Evolutionary conservation across 2,797 vertebrate genomes (phyloP).

Genomic region (Notolabrus celidotus): DNA sequence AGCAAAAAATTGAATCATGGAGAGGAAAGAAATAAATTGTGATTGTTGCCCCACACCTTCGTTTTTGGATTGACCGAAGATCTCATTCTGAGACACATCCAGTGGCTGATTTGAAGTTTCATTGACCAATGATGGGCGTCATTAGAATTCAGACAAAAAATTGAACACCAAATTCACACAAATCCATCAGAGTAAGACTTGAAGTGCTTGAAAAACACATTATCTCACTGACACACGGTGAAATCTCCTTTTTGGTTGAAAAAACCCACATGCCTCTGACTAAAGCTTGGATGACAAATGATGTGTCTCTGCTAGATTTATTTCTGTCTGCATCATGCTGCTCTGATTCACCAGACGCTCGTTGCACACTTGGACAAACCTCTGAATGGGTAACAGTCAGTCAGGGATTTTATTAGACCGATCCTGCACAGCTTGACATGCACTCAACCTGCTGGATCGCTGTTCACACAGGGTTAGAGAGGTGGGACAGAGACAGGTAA

Average conservation of each 20-base stretch:
- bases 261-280: not conserved
- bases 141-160: slow-evolving; percentile 5
- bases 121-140: no score
- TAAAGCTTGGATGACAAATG: slow-evolving; percentile 2
- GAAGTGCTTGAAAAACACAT: not conserved
- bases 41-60: no score
- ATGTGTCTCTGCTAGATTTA: slow-evolving; percentile 1
- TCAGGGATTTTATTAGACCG: slow-evolving; percentile 11
- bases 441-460: not conserved
- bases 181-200: not conserved
- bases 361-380: not conserved
- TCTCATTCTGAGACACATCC: no score
- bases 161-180: not conserved
- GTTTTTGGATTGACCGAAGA: no score
- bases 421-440: slow-evolving; percentile 2
- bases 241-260: not conserved
- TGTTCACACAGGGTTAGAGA: not conserved
- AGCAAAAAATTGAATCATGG: no score
- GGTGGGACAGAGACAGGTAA: not conserved
- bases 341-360: not conserved
- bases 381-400: slow-evolving; percentile 5
- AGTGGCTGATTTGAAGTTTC: no score
- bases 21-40: no score
- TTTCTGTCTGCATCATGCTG: not conserved
- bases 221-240: not conserved